Evolutionary conservation across 2,113 vertebrate species (phyloP), one percentile per base, ranked within the genome.

Genomic region (Barnardius zonarius): DNA sequence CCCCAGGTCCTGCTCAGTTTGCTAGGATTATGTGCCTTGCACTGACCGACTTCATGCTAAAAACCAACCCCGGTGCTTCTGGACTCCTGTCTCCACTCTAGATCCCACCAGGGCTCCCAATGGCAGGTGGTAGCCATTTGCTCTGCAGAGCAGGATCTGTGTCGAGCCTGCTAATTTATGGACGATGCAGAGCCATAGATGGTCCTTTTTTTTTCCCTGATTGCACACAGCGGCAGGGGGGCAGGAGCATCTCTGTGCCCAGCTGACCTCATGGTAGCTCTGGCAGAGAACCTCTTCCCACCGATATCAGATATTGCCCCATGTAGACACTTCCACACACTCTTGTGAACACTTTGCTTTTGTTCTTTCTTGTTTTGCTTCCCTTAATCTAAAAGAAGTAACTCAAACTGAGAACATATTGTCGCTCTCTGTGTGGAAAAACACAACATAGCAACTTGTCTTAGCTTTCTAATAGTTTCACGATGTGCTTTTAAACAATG

Each of bases 401-500:
- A 87, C 88, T 96, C 94, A 93, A 94, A 89, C 90, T 91, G 92
- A 83, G 93, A 96, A 94, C 83, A 95, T 25, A 96, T 94, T 96
- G 90, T 92, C 96, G 83, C 67, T 91, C 74, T 96, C 91, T 95
- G 82, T 95, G 95, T 94, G 95, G 95, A 96, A 95, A 96, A 97
- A 93, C 96, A 97, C 93, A 96, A 96, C 96, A 97, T 92, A 98
- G 97, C 95, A 98, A 97, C 96, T 98, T 98, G 97, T 98, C 94
- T 96, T 96, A 89, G 75, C 93, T 95, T 95, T 95, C 88, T 98
- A 98, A 98, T 97, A 80, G 96, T 79, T 98, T 98, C 98, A 98
- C 37, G 81, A 97, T 97, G 97, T 97, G 67, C 83, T 96, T 97
- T 97, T 97, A 96, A 98, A 97, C 96, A 97, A 94, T 94, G 93